Percentiles rank a stretch among this genome's conserved stretches.
Conservation (phyloP, 2,797 vertebrate genomes). For the Sylvia borin region DNA sequence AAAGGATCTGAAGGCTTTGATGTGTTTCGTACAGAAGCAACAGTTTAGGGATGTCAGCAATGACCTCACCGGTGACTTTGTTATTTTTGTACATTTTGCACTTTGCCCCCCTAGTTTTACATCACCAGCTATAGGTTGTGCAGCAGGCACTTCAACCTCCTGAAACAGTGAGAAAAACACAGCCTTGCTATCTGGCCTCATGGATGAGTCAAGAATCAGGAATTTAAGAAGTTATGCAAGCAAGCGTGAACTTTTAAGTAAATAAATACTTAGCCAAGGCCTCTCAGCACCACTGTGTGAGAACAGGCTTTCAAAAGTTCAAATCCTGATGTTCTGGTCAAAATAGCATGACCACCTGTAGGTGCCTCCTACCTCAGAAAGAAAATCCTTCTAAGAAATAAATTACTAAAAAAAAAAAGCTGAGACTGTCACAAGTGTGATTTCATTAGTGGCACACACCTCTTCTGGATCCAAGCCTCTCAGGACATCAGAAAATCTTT, state of each 20-base stretch:
- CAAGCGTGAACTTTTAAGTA: conserved; percentile 40
- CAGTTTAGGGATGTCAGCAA: background rate
- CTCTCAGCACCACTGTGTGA: background rate
- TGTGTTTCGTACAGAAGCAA: background rate
- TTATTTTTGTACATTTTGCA: background rate
- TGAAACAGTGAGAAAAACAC: conserved; percentile 45
- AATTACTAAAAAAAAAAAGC: background rate
- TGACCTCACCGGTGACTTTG: background rate
- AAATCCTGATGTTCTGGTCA: background rate
- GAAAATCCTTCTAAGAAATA: background rate
- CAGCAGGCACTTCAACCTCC: background rate
- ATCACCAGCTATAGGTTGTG: background rate
- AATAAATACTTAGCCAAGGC: conserved; percentile 22
- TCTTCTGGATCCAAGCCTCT: background rate
- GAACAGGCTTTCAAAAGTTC: background rate
- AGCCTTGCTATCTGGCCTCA: conserved; percentile 21
- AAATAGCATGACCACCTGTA: background rate
- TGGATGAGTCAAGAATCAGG: conserved; percentile 49
- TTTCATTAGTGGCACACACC: background rate
- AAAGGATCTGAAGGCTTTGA: background rate
- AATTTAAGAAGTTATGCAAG: conserved; percentile 60
- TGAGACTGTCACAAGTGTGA: background rate
- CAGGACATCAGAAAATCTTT: background rate
- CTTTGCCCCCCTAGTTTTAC: background rate
- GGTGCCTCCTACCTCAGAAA: background rate